Percentiles rank a stretch among this genome's conserved stretches.
Conservation (phyloP, 2,888 invertebrate species). For the Isoperla grammatica region DNA sequence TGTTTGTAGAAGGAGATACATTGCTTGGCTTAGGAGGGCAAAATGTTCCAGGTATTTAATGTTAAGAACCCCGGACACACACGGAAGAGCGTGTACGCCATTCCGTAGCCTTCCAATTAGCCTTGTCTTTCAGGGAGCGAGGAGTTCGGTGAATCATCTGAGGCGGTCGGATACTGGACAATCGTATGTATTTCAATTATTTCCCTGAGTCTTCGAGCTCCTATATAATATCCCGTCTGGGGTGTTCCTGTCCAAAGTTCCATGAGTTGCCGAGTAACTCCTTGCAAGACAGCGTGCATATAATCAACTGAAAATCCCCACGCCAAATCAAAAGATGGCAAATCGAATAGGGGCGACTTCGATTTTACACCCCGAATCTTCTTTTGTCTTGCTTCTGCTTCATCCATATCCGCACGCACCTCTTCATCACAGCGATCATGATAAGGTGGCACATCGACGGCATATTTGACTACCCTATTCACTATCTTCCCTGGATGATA, state of each 20-base stretch:
- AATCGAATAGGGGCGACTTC: background rate
- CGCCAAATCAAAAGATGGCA: slow-evolving; percentile 22
- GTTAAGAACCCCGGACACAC: background rate
- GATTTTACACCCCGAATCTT: slow-evolving; percentile 21
- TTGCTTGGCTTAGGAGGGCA: background rate
- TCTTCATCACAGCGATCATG: slow-evolving; percentile 4
- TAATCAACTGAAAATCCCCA: slow-evolving; percentile 28
- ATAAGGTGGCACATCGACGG: background rate
- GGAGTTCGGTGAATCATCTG: slow-evolving; percentile 22
- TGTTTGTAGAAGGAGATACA: background rate
- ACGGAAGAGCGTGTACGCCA: slow-evolving; percentile 25
- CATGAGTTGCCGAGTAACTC: slow-evolving; percentile 21
- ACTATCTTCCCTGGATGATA: slow-evolving; percentile 14
- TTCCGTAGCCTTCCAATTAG: slow-evolving; percentile 24
- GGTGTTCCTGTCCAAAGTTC: background rate
- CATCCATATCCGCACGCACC: slow-evolving; percentile 1
- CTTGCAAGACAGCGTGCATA: slow-evolving; percentile 21
- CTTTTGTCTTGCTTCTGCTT: background rate
- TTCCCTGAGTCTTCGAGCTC: background rate
- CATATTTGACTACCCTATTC: slow-evolving; percentile 3
- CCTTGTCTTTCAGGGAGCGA: slow-evolving; percentile 9
- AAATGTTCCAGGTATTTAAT: background rate
- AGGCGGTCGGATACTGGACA: slow-evolving; percentile 24
- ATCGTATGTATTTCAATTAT: slow-evolving; percentile 21
- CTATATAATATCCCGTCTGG: background rate